Evolutionary conservation across 2,888 invertebrate genomes (phyloP).

Genomic region (Apamea sordens): DNA sequence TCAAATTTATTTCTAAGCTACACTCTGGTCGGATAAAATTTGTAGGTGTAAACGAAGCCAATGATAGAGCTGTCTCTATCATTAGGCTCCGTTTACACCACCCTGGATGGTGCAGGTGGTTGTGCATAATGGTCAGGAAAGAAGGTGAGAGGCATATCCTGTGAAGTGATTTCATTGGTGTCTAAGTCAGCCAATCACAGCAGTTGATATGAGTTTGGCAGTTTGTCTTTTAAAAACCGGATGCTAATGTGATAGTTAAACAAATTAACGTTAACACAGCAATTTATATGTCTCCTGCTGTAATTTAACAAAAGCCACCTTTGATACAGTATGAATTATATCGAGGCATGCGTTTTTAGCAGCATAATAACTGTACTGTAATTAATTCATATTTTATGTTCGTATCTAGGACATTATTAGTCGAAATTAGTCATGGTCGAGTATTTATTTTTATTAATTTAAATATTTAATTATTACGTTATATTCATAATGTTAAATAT

Average conservation of each 20-base stretch:
- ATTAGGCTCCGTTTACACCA: background rate
- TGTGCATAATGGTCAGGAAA: background rate
- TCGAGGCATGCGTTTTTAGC: background rate
- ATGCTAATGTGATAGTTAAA: conserved; percentile 11
- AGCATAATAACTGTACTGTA: conserved; percentile 22
- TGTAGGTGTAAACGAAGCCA: no score
- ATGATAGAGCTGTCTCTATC: no score
- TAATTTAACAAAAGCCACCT: background rate
- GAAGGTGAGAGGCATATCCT: background rate
- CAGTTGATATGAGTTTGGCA: background rate
- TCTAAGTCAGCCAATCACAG: background rate
- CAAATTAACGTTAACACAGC: background rate
- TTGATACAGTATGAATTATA: background rate
- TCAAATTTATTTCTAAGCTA: no score
- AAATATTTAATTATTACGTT: background rate
- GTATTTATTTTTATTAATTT: conserved; percentile 21
- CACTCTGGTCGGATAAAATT: no score
- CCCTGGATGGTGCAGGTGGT: background rate
- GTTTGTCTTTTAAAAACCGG: background rate
- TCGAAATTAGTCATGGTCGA: conserved; percentile 43
- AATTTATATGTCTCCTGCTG: background rate
- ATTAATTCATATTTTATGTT: conserved; percentile 8
- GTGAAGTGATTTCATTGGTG: background rate
- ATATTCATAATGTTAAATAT: background rate
- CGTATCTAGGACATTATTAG: conserved; percentile 6